Evolutionary conservation across 92 coral and sea anemone genomes (phyloP), one percentile per base, ranked within the genome.

Genomic region (Epizoanthus stellaris): DNA sequence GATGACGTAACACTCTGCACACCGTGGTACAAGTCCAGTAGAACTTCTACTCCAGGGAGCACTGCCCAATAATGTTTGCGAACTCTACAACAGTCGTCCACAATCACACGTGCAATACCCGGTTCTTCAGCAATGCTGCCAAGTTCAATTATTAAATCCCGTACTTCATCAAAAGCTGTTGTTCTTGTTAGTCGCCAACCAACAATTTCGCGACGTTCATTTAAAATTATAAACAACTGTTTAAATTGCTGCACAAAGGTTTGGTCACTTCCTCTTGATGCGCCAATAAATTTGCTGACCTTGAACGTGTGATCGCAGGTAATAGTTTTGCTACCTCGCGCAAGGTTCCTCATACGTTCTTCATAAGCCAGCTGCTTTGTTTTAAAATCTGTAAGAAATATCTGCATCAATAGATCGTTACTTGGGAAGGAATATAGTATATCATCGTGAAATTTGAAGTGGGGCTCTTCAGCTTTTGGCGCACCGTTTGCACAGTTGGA

Each of bases 241-340:
- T 88, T 82, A 59, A 52, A 87, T 38, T 81, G 82, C 13, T 57
- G 43, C 4, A 87, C 58, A 42, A 56, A 87, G 59, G 75, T 82
- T 25, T 74, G 49, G 70, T 88, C 87, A 52, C 56, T 53, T 23
- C 71, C 75, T n/a, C 81, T 39, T 6, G 30, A 53, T 38, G 71
- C 17, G 25, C 90, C 87, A 45, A 84, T 84, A 38, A 73, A 62
- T 30, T 21, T 63, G 52, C 85, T 86, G 30, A 86, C 64, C 21
- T 86, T 86, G 36, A 86, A 86, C 53, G 65, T 85, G 77, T 82
- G 88, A 43, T 85, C 81, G 45, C 87, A 84, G 40, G 88, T 73
- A 15, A 84, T 15, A 17, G 88, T 70, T 17, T 77, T 61, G 11
- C 83, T 82, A 2, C 3, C 4, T 2, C 3, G 4, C 0, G 70